Percentiles rank a stretch among this genome's conserved stretches.
These are phyloP conservation scores for Atherinosoma microstoma DNA, from an alignment of 2,797 vertebrate species.

Conservation along the genomic window DNA sequence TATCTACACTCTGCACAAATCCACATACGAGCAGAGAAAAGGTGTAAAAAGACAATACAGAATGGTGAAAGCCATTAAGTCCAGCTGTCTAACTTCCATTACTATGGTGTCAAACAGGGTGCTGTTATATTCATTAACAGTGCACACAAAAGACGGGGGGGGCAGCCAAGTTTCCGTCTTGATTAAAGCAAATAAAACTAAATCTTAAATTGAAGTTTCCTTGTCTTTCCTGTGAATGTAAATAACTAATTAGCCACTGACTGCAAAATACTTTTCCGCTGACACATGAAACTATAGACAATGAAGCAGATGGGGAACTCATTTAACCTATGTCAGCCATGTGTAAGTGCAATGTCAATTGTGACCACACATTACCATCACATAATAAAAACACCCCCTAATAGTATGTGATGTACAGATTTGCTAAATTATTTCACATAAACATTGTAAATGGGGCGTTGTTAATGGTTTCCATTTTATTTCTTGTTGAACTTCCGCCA, in stretches of 20 bases:
- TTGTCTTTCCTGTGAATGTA: background rate
- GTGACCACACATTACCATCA: background rate
- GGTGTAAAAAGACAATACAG: conserved; percentile 25
- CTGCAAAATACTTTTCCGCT: conserved; percentile 7
- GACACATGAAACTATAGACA: background rate
- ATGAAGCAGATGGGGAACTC: background rate
- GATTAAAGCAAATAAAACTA: conserved; percentile 29
- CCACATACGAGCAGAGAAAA: conserved; percentile 38
- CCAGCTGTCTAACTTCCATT: conserved; percentile 60
- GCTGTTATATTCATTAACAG: conserved; percentile 53
- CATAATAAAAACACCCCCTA: background rate
- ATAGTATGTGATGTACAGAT: background rate
- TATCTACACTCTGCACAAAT: conserved; percentile 20
- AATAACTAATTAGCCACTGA: conserved; percentile 24
- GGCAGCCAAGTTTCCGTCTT: conserved; percentile 13
- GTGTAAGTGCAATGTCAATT: background rate
- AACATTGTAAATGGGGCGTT: background rate
- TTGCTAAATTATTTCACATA: background rate
- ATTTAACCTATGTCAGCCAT: background rate
- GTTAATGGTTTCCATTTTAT: background rate
- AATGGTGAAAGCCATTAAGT: conserved; percentile 46
- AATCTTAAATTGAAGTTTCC: conserved; percentile 18
- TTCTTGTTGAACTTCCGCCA: background rate
- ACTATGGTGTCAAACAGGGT: conserved; percentile 44
- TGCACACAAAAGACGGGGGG: conserved; percentile 26